These are phyloP conservation scores for Megastigmus dorsalis DNA, from an alignment of 2,888 invertebrate species.

Conservation along the genomic window DNA sequence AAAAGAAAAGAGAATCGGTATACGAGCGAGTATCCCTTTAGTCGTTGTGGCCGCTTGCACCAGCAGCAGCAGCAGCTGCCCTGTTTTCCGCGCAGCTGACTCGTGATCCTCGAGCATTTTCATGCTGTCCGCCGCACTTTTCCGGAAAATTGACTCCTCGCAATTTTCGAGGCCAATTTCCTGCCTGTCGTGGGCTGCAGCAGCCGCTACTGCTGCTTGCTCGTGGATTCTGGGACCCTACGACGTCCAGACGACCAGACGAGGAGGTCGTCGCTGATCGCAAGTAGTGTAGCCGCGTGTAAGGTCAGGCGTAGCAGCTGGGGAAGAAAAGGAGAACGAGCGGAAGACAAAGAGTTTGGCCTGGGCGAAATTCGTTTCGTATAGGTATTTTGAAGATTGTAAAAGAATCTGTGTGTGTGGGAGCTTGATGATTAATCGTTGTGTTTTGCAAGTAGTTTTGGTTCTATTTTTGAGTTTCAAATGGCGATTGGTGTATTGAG, in stretches of 20 bases:
- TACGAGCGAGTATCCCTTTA: background rate
- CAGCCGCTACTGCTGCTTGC: background rate
- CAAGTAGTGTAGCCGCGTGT: slow-evolving; percentile 1
- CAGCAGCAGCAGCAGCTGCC: too few species aligned
- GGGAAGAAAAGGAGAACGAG: background rate
- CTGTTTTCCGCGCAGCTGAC: slow-evolving; percentile 39
- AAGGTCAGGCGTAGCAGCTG: background rate
- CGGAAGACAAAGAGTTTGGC: too few species aligned
- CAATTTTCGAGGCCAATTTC: slow-evolving; percentile 50
- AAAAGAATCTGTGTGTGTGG: too few species aligned
- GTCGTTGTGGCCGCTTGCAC: background rate
- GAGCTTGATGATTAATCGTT: too few species aligned
- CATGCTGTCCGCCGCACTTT: slow-evolving; percentile 37
- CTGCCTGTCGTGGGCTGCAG: slow-evolving; percentile 21
- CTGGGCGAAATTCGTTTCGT: background rate
- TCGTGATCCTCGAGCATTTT: slow-evolving; percentile 4
- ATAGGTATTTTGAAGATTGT: too few species aligned
- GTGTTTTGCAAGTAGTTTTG: too few species aligned
- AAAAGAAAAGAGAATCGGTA: background rate
- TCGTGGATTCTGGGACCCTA: too few species aligned
- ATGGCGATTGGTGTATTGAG: too few species aligned
- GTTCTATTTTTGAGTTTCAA: too few species aligned
- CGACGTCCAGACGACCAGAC: background rate
- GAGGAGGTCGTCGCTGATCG: background rate
- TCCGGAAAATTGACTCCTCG: slow-evolving; percentile 43